Evolutionary conservation across 30 jellyfish, hydroid and myxozoan species (phyloP).

Genomic region (Aurelia sp.): DNA sequence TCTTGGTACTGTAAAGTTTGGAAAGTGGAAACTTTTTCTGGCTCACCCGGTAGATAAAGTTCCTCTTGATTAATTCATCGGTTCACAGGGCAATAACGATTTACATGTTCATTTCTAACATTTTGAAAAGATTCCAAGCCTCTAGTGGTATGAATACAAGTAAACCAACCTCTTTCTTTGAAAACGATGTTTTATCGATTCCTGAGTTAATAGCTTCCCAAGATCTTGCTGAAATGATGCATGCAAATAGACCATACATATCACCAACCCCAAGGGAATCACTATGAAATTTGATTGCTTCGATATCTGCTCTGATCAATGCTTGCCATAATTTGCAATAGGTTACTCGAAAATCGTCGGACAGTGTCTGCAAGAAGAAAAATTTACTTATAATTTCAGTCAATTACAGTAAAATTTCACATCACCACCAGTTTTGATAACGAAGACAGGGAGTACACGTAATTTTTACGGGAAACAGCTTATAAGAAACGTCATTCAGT

Average conservation of each 20-base stretch:
- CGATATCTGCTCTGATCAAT: slow-evolving; percentile 74
- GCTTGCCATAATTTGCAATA: slow-evolving; percentile 97
- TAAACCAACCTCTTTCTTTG: slow-evolving; percentile 80
- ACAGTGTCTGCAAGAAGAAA: slow-evolving; percentile 69
- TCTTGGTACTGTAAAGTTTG: no score
- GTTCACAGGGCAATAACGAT: no score
- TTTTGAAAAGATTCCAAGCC: no score
- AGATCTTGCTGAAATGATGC: slow-evolving; percentile 94
- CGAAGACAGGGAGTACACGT: no score
- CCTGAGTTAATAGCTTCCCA: slow-evolving; percentile 92
- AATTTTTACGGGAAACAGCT: no score
- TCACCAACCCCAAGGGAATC: slow-evolving; percentile 89
- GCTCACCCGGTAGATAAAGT: no score
- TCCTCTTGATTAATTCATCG: no score
- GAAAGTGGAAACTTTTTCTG: no score
- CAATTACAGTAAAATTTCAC: no score
- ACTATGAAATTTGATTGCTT: slow-evolving; percentile 70
- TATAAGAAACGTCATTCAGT: no score
- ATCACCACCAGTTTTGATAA: no score
- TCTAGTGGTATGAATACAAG: background rate
- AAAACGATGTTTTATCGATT: slow-evolving; percentile 61
- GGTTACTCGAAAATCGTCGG: slow-evolving; percentile 81
- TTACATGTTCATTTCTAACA: no score
- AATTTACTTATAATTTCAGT: background rate
- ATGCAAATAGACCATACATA: slow-evolving; percentile 82